Evolutionary conservation across 2,113 vertebrate genomes (phyloP).

Genomic region (Varanus salvator): DNA sequence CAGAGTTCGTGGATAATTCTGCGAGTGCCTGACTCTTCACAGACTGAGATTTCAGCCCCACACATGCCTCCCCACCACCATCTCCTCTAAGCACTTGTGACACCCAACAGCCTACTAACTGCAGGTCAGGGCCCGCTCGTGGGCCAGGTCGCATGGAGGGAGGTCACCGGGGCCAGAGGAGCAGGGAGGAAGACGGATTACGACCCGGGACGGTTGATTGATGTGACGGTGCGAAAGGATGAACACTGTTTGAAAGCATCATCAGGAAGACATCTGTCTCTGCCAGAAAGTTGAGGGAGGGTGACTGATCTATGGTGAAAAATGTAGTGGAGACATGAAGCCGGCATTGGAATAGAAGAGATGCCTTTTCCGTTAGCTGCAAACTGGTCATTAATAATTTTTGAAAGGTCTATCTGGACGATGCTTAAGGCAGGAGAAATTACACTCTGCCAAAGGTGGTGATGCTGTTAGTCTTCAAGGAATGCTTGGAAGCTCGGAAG

Average conservation of each 20-base stretch:
- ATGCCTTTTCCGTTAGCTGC: conserved; percentile 41
- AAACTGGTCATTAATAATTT: conserved; percentile 40
- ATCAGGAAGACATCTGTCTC: conserved; percentile 28
- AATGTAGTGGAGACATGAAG: conserved; percentile 30
- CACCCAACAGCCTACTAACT: neutral
- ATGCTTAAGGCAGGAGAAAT: accelerated
- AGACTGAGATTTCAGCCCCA: neutral
- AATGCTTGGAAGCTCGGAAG: too few species aligned
- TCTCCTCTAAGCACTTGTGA: too few species aligned
- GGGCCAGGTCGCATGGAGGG: too few species aligned
- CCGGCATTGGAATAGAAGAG: neutral
- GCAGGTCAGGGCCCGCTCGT: neutral
- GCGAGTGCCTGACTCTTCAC: neutral
- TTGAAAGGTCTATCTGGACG: neutral
- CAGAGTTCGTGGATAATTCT: neutral
- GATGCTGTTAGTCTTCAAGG: neutral
- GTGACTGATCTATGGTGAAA: conserved; percentile 9
- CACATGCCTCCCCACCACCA: too few species aligned
- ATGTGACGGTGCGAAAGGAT: neutral
- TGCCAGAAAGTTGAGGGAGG: conserved; percentile 3
- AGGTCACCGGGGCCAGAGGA: neutral
- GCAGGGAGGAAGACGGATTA: neutral
- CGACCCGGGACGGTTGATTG: neutral
- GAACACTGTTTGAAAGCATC: conserved; percentile 9
- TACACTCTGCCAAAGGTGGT: neutral